These are phyloP conservation scores for Eclectus roratus DNA, from an alignment of 2,113 vertebrate genomes.

Conservation along the genomic window DNA sequence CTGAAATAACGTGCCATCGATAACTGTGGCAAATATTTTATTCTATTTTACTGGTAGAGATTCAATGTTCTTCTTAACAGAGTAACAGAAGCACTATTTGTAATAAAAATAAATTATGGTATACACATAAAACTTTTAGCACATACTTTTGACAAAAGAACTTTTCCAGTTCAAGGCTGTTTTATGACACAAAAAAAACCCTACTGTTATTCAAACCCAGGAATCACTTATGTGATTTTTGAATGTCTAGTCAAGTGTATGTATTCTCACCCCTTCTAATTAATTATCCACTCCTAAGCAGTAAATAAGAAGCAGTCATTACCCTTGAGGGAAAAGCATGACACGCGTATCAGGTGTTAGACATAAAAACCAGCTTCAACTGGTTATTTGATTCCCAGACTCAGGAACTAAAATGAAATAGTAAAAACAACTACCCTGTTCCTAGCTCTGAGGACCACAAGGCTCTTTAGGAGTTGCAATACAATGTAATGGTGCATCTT, in stretches of 20 bases:
- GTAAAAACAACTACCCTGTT: neutral
- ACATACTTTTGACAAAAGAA: conserved; percentile 7
- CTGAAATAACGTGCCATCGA: neutral
- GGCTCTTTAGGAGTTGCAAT: neutral
- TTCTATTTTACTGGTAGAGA: neutral
- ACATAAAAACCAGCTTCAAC: conserved; percentile 19
- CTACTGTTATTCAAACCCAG: neutral
- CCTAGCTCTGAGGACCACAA: neutral
- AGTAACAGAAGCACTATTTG: neutral
- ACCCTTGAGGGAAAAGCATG: conserved; percentile 23
- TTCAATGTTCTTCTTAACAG: neutral
- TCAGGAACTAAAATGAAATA: neutral
- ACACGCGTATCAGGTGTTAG: neutral
- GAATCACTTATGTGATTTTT: neutral
- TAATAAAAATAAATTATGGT: neutral
- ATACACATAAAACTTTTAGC: conserved; percentile 23
- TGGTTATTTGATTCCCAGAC: neutral
- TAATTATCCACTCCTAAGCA: conserved; percentile 37
- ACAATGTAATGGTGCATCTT: neutral
- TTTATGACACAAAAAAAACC: neutral
- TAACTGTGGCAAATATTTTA: neutral
- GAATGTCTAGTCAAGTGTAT: neutral
- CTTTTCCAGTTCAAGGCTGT: neutral
- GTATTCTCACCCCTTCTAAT: conserved; percentile 35
- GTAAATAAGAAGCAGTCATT: conserved; percentile 27